Conservation (phyloP, 2,888 invertebrate genomes). For the Polydesmus complanatus region DNA sequence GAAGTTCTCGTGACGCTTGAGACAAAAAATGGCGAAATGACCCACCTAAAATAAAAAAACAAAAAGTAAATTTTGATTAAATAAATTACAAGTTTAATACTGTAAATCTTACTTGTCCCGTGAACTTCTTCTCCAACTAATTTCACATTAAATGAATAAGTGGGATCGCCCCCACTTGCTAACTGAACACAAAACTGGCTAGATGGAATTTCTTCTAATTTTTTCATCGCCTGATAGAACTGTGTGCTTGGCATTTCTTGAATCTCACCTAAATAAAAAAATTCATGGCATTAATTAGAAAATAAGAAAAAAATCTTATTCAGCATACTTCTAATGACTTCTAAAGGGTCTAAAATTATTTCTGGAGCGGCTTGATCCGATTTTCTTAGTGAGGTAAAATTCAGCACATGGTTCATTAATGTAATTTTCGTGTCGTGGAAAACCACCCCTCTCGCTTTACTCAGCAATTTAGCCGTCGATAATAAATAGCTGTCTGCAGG, state of each 20-base stretch:
- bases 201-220: conserved; percentile 28
- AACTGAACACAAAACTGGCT: conserved; percentile 31
- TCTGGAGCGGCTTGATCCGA: conserved; percentile 32
- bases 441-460: conserved; percentile 25
- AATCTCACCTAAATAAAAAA: conserved; percentile 18
- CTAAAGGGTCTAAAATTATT: conserved; percentile 31
- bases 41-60: conserved; percentile 26
- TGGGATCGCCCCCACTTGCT: conserved; percentile 33
- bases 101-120: conserved; percentile 28
- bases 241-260: conserved; percentile 22
- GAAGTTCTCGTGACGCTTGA: conserved; percentile 30
- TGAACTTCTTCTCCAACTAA: conserved; percentile 34
- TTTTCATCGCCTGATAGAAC: conserved; percentile 30
- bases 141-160: conserved; percentile 32
- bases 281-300: no score
- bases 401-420: conserved; percentile 29
- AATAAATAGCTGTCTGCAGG: conserved; percentile 26
- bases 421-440: conserved; percentile 30
- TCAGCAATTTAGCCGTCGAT: conserved; percentile 27
- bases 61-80: not conserved
- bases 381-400: conserved; percentile 30
- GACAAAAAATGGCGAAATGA: conserved; percentile 34
- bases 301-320: not conserved
- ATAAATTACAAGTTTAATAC: not conserved
- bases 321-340: conserved; percentile 28